Percentiles rank a stretch among this genome's conserved stretches.
These are phyloP conservation scores for Bilobella aurantiaca DNA, from an alignment of 1,140 invertebrate species.

Conservation along the genomic window DNA sequence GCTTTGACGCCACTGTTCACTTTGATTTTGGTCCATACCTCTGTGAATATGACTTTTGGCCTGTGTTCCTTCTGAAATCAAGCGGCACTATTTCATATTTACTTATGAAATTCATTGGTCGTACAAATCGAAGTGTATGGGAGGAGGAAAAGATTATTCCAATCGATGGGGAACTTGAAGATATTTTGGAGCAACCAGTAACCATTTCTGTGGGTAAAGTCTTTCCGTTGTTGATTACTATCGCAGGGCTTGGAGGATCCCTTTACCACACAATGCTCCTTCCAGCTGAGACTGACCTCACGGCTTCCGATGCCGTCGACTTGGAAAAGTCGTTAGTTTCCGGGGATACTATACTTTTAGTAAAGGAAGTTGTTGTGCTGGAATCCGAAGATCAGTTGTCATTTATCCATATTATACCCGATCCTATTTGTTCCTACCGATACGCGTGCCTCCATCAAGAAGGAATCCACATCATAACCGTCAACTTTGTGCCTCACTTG, in stretches of 20 bases:
- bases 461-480: constrained; percentile 17
- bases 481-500: constrained; percentile 12
- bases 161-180: background rate
- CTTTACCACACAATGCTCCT: constrained; percentile 12
- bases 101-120: constrained; percentile 14
- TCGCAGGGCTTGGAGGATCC: constrained; percentile 4
- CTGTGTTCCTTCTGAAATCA: constrained; percentile 13
- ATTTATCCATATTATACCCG: constrained; percentile 9
- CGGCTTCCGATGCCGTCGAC: background rate
- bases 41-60: constrained; percentile 2
- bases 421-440: constrained; percentile 10
- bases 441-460: constrained; percentile 20
- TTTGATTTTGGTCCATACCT: constrained; percentile 26
- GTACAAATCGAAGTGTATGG: constrained; percentile 1
- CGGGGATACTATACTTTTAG: constrained; percentile 1
- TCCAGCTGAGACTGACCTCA: constrained; percentile 2
- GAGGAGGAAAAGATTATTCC: constrained; percentile 3
- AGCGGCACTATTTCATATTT: constrained; percentile 17
- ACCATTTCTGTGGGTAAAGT: background rate
- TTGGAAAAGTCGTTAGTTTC: constrained; percentile 12
- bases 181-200: background rate
- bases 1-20: constrained; percentile 17
- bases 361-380: constrained; percentile 8
- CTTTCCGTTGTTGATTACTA: constrained; percentile 11
- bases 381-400: background rate